Base-by-base conservation (phyloP, 2,113 vertebrate genomes). In the Ceratotherium simum region DNA sequence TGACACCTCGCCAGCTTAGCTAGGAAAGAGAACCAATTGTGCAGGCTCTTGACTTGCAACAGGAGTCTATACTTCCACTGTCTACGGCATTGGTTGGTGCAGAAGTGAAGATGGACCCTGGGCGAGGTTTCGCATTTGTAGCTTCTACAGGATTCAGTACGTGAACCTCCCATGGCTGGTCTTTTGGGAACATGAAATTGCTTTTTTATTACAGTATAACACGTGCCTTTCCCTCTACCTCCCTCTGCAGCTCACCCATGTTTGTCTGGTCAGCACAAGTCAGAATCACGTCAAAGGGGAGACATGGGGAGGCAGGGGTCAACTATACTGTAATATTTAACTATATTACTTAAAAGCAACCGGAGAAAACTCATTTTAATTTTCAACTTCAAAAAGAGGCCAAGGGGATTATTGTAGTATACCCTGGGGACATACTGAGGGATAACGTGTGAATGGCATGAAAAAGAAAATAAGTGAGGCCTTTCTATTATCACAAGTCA, bases 261-360 rank as follows among this genome's bases (percentile, higher is more conserved):
- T 94, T 33, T 84, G 73, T 25, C 36, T 95, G 11, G 7, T 78
- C 97, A 95, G 95, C 93, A 85, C 93, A 88, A 95, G 84, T 64
- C 70, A 56, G 67, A 97, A 91, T 90, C 76, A 98, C 8, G 0
- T 98, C 98, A 98, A 56, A 60, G 46, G 67, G 96, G 58, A 65
- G 80, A 84, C 33, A 83, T 79, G 73, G 91, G 96, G 93, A 98
- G 36, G 60, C 97, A 97, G 95, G 97, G 83, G 96, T 97, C 97
- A 98, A 98, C 92, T 90, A 83, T 0, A 0, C 27, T 97, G 42
- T 96, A 98, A 98, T 98, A 96, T 97, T 98, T 98, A 99, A 98
- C 98, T 11, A 0, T 70, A 90, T 97, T 98, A 95, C 97, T 98
- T 97, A 91, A 94, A 97, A 96, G 96, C 54, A 39, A 86, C 96